Conservation (phyloP, 2,888 invertebrate genomes). For the Peribatodes rhomboidaria region DNA sequence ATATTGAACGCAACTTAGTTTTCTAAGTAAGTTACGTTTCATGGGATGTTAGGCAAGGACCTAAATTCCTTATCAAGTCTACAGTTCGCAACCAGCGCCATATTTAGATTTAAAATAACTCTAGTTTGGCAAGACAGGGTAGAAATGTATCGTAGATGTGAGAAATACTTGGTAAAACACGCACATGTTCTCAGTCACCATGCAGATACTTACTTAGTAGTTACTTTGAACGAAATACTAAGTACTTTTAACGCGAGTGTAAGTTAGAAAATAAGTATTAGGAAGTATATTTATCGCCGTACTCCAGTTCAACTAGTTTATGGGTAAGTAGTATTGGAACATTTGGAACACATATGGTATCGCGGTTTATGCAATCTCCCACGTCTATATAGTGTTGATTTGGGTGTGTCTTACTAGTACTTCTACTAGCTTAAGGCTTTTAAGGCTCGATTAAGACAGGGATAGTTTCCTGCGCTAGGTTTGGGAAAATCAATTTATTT, state of each 20-base stretch:
- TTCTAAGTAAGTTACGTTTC: constrained; percentile 27
- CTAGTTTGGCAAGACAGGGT: constrained; percentile 48
- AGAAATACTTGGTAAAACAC: neutral
- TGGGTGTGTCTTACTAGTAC: constrained; percentile 6
- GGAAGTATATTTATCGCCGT: too few relatives aligned
- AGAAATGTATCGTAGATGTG: neutral
- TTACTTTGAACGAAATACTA: too few relatives aligned
- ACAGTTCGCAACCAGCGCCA: constrained; percentile 34
- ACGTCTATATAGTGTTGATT: constrained; percentile 4
- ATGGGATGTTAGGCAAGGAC: constrained; percentile 40
- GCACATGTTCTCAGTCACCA: neutral
- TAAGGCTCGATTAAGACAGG: neutral
- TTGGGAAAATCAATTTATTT: neutral
- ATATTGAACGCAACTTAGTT: constrained; percentile 16
- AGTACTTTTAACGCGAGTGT: too few relatives aligned
- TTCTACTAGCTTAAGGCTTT: neutral
- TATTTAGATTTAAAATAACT: constrained; percentile 45
- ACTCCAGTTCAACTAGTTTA: neutral
- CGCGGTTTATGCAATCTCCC: constrained; percentile 1
- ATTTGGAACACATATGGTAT: neutral
- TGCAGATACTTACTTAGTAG: too few relatives aligned
- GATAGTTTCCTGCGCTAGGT: neutral
- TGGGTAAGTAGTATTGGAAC: neutral
- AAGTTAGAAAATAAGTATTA: too few relatives aligned
- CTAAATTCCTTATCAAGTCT: constrained; percentile 37